A percentile compares a stretch with the other conserved stretches of the same genome.
Conservation (phyloP, 2,113 vertebrate genomes). For the Muntiacus reevesi region DNA sequence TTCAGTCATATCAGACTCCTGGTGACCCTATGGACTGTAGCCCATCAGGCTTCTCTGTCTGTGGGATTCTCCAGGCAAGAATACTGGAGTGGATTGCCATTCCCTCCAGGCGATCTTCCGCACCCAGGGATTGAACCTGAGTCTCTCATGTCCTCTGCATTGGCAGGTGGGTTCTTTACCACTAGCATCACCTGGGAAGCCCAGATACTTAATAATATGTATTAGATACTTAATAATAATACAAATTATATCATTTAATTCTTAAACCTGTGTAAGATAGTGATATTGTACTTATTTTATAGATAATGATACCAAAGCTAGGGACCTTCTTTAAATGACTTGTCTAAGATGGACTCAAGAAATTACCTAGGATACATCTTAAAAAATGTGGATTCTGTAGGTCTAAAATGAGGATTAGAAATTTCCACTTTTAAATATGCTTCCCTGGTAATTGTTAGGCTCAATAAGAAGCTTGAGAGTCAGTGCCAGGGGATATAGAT, state of each 20-base stretch:
- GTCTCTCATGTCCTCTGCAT: neutral
- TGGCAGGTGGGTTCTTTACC: neutral
- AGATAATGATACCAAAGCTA: neutral
- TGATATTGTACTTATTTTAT: neutral
- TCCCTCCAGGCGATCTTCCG: neutral
- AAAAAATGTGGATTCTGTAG: neutral
- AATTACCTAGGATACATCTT: neutral
- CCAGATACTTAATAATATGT: neutral
- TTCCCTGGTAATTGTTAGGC: neutral
- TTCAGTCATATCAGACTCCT: neutral
- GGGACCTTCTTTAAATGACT: neutral
- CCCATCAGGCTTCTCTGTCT: neutral
- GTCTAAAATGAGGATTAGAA: neutral
- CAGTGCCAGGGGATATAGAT: neutral
- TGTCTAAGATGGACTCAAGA: neutral
- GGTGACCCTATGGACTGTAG: neutral
- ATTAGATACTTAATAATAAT: neutral
- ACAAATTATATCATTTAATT: neutral
- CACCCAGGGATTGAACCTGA: neutral
- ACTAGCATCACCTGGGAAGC: neutral
- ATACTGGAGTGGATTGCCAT: neutral
- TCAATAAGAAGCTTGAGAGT: neutral
- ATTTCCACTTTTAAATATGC: neutral
- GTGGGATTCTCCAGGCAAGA: neutral
- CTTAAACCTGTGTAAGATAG: neutral